Evolutionary conservation across 1,140 invertebrate species (phyloP).

Genomic region (Spodoptera frugiperda): DNA sequence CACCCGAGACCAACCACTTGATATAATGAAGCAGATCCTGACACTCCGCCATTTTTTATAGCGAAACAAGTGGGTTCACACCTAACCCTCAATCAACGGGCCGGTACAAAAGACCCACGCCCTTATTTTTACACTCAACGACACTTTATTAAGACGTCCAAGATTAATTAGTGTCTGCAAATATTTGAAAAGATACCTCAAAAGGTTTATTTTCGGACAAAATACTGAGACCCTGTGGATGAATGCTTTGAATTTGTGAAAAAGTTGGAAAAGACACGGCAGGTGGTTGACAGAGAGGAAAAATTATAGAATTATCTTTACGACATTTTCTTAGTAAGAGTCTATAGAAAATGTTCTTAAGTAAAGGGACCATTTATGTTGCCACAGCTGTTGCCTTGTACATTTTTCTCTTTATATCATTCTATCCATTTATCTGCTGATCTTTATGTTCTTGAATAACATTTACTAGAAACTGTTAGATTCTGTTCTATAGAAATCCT

Average conservation of each 20-base stretch:
- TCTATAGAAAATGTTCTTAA: background rate
- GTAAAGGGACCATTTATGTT: no score
- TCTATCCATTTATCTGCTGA: no score
- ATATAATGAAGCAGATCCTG: conserved; percentile 19
- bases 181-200: conserved; percentile 32
- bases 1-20: background rate
- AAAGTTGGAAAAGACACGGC: conserved; percentile 7
- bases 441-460: no score
- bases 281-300: conserved; percentile 11
- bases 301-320: conserved; percentile 3
- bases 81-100: conserved; percentile 11
- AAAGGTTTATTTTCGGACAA: conserved; percentile 20
- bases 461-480: no score
- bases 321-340: background rate
- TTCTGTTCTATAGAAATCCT: no score
- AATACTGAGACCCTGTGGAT: background rate
- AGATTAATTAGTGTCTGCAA: conserved; percentile 40
- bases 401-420: background rate
- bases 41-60: conserved; percentile 9
- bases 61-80: conserved; percentile 1
- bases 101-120: conserved; percentile 12
- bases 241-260: conserved; percentile 24
- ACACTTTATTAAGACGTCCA: conserved; percentile 30
- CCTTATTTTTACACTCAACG: conserved; percentile 32
- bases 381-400: background rate